Conservation (phyloP, 2,888 invertebrate species). For the Celastrina argiolus region DNA sequence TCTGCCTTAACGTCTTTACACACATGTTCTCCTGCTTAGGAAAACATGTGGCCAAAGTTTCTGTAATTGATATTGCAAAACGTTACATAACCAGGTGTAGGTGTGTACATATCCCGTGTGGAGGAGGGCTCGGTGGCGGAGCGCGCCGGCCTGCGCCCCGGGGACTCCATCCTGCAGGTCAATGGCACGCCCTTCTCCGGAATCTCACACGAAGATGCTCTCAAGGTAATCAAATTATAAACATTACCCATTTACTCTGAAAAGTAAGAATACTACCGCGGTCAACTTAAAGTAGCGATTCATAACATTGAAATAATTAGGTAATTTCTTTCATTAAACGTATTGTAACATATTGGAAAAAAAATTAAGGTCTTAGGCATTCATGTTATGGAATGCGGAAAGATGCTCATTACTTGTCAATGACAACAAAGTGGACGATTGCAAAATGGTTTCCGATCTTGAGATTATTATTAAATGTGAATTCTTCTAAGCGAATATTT, state of each 20-base stretch:
- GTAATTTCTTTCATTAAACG: too few species aligned
- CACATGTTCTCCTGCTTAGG: too few species aligned
- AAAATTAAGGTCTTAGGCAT: too few species aligned
- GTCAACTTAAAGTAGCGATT: too few species aligned
- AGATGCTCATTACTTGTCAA: not conserved
- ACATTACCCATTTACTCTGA: not conserved
- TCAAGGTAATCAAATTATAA: constrained; percentile 87
- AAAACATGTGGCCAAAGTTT: too few species aligned
- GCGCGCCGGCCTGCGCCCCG: constrained; percentile 90
- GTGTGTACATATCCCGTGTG: constrained; percentile 94
- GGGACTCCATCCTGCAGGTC: constrained; percentile 96
- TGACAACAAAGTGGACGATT: not conserved
- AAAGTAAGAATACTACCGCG: not conserved
- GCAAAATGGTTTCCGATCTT: not conserved
- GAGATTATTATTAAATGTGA: not conserved
- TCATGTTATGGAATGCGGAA: too few species aligned
- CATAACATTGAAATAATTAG: too few species aligned
- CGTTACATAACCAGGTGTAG: constrained; percentile 81
- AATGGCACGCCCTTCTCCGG: constrained; percentile 96
- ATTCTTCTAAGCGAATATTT: not conserved
- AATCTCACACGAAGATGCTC: constrained; percentile 94
- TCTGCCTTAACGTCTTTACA: too few species aligned
- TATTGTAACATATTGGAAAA: too few species aligned
- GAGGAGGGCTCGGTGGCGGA: constrained; percentile 94
- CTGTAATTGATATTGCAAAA: too few species aligned